Evolutionary conservation across 1,140 invertebrate species (phyloP).

Genomic region (Tetragnatha versicolor): DNA sequence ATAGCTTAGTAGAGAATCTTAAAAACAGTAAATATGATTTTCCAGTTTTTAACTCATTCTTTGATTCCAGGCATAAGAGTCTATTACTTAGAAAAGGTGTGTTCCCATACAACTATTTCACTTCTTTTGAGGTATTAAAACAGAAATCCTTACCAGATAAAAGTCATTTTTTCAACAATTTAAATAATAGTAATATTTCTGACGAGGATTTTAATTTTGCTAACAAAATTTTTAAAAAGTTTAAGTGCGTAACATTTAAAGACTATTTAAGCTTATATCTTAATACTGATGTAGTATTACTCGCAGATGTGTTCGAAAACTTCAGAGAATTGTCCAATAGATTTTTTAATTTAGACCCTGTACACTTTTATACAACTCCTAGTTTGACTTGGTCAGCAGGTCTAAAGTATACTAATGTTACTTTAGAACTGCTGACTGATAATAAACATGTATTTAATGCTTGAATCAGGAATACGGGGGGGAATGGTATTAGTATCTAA

Average conservation of each 20-base stretch:
- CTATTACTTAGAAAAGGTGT: not conserved
- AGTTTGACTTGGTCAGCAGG: constrained; percentile 15
- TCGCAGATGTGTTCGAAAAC: constrained; percentile 59
- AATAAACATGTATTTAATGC: not conserved
- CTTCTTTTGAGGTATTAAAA: constrained; percentile 51
- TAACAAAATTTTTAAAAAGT: constrained; percentile 58
- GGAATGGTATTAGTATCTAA: not conserved
- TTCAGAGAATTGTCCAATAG: constrained; percentile 56
- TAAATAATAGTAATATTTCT: not conserved
- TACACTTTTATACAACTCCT: constrained; percentile 10
- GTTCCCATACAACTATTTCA: constrained; percentile 57
- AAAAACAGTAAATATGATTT: not conserved
- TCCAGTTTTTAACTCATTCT: constrained; percentile 13
- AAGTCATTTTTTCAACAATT: not conserved
- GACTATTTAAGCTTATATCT: constrained; percentile 59
- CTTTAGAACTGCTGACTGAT: constrained; percentile 15
- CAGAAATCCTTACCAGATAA: constrained; percentile 23
- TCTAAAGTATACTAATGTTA: not conserved
- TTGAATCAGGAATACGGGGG: not conserved
- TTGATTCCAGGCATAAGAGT: not conserved
- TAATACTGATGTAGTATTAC: constrained; percentile 55
- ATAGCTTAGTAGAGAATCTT: not conserved
- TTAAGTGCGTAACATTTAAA: constrained; percentile 56
- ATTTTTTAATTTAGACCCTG: constrained; percentile 9
- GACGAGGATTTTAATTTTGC: constrained; percentile 16